Percentiles rank a stretch among this genome's conserved stretches.
Evolutionary conservation across 2,888 invertebrate genomes (phyloP).

Genomic region (Drosophila ochracea): DNA sequence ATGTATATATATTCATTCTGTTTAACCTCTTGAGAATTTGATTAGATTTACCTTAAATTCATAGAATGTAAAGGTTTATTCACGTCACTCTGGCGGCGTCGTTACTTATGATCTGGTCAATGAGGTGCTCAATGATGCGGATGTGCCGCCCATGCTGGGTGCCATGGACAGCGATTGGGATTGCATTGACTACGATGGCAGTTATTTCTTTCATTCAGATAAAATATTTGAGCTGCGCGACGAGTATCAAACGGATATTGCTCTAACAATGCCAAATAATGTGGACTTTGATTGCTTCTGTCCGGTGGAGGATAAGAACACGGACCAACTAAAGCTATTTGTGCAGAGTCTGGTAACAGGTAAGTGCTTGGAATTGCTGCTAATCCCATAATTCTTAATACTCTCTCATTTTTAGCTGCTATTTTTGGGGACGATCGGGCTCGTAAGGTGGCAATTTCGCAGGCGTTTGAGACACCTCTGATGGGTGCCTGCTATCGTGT

Average conservation of each 20-base stretch:
- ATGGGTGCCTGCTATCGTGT: slow-evolving; percentile 83
- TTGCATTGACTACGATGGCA: slow-evolving; percentile 84
- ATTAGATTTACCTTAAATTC: background rate
- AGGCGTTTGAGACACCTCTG: slow-evolving; percentile 78
- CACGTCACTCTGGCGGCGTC: slow-evolving; percentile 83
- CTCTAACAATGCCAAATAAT: slow-evolving; percentile 66
- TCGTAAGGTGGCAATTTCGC: slow-evolving; percentile 65
- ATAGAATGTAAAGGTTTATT: slow-evolving; percentile 84
- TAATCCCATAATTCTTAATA: too few relatives aligned
- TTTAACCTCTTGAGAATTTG: background rate
- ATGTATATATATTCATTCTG: slow-evolving; percentile 67
- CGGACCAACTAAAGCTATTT: slow-evolving; percentile 76
- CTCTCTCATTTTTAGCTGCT: slow-evolving; percentile 54
- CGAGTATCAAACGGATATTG: slow-evolving; percentile 82
- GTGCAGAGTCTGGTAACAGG: slow-evolving; percentile 79
- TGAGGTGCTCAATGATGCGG: slow-evolving; percentile 84
- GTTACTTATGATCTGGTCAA: slow-evolving; percentile 84
- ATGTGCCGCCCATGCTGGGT: slow-evolving; percentile 84
- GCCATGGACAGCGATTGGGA: slow-evolving; percentile 84
- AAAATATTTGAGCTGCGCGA: slow-evolving; percentile 83
- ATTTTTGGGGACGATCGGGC: slow-evolving; percentile 77
- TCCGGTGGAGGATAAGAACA: slow-evolving; percentile 79
- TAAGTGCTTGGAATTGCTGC: slow-evolving; percentile 27
- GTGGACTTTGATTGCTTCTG: slow-evolving; percentile 76
- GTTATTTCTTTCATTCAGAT: slow-evolving; percentile 83